These are phyloP conservation scores for Scyliorhinus canicula DNA, from an alignment of 2,797 vertebrate genomes.

Conservation along the genomic window DNA sequence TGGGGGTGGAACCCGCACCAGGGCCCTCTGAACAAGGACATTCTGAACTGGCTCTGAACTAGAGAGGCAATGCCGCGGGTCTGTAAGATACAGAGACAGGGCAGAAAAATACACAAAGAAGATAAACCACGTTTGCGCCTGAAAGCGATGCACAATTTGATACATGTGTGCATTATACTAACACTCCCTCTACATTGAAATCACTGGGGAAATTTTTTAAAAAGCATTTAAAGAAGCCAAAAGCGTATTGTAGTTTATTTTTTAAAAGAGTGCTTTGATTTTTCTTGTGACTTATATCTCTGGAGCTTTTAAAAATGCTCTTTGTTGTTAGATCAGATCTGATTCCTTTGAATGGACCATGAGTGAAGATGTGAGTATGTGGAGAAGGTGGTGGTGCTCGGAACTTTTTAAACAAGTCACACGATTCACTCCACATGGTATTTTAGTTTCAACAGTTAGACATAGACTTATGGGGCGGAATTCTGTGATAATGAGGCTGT, in stretches of 20 bases:
- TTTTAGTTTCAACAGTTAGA: background rate
- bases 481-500: too few species aligned
- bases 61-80: background rate
- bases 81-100: background rate
- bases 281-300: background rate
- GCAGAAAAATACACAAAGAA: background rate
- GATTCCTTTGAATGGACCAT: background rate
- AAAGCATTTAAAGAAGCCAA: background rate
- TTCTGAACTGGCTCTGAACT: background rate
- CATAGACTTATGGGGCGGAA: too few species aligned
- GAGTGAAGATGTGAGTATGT: background rate
- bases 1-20: background rate
- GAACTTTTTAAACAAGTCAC: background rate
- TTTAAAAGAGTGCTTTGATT: background rate
- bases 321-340: background rate
- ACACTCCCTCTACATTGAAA: background rate
- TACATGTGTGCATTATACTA: background rate
- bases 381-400: background rate
- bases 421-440: background rate
- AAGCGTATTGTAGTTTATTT: background rate
- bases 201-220: background rate
- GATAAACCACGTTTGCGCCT: background rate
- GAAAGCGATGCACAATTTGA: background rate
- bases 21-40: background rate
- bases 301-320: background rate